phyloP scores from a whole-genome alignment of 2,113 vertebrate genomes.

The Crotalus helleri region DNA sequence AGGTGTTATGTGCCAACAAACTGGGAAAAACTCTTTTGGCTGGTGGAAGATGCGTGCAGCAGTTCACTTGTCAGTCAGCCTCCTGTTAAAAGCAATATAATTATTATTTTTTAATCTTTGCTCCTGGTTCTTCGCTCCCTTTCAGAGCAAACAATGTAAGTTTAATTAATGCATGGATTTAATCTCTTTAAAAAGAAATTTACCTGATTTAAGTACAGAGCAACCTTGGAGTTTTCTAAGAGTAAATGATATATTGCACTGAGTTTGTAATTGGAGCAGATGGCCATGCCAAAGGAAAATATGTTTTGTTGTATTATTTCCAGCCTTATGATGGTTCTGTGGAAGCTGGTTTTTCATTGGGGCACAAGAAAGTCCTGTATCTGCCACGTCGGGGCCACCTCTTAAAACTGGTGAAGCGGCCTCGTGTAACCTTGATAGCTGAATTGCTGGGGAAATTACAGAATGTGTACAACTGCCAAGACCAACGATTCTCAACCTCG shows the following conservation, averaged over 20 bases:
- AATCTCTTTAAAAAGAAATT: background rate
- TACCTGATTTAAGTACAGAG: background rate
- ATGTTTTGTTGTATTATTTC: background rate
- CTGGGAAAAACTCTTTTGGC: background rate
- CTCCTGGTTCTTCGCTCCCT: background rate
- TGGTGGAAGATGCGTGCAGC: background rate
- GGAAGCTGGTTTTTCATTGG: background rate
- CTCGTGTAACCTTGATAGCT: background rate
- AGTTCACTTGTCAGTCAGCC: background rate
- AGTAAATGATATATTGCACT: background rate
- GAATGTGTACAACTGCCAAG: background rate
- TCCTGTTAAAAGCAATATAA: background rate
- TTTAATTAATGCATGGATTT: background rate
- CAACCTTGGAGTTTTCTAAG: background rate
- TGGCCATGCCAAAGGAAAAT: background rate
- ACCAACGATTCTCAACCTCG: background rate
- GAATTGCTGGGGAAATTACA: background rate
- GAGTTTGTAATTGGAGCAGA: background rate
- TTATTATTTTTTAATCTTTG: background rate
- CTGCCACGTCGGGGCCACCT: background rate
- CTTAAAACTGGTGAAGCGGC: background rate
- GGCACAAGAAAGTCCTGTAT: background rate
- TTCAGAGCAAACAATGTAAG: background rate
- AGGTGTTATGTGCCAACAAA: background rate
- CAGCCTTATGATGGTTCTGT: background rate